Evolutionary conservation across 2,797 vertebrate species (phyloP).

Genomic region (Echeneis naucrates): DNA sequence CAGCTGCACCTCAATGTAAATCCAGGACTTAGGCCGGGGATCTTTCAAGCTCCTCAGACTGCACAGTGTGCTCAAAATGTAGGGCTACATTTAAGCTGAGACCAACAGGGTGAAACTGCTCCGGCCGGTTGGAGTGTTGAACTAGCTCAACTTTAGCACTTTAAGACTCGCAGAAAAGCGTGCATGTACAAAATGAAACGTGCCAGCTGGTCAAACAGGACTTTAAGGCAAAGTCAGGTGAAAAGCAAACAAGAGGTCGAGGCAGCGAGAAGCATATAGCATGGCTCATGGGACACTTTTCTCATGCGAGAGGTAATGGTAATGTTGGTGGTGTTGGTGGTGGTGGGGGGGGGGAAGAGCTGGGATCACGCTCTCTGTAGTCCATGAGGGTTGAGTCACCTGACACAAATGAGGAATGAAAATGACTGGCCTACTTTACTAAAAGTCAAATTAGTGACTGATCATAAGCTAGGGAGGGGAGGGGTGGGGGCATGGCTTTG

Average conservation of each 20-base stretch:
- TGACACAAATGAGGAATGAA: conserved; percentile 39
- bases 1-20: conserved; percentile 64
- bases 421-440: conserved; percentile 18
- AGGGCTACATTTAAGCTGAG: not conserved
- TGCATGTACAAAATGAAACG: not conserved
- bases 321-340: not conserved
- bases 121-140: not conserved
- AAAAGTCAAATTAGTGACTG: conserved; percentile 31
- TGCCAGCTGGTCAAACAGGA: conserved; percentile 58
- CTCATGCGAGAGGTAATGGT: conserved; percentile 50
- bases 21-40: conserved; percentile 28
- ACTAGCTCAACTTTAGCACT: not conserved
- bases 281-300: conserved; percentile 57
- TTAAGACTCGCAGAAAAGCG: not conserved
- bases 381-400: conserved; percentile 13
- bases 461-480: conserved; percentile 17
- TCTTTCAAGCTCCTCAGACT: not conserved
- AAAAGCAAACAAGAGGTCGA: conserved; percentile 53
- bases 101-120: not conserved
- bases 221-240: conserved; percentile 18
- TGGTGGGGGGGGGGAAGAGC: conserved; percentile 19
- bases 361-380: conserved; percentile 5
- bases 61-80: not conserved
- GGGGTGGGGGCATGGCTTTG: not conserved
- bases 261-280: conserved; percentile 1